A percentile compares a stretch with the other conserved stretches of the same genome.
Evolutionary conservation across 1,140 invertebrate genomes (phyloP).

Genomic region (Spodoptera frugiperda): DNA sequence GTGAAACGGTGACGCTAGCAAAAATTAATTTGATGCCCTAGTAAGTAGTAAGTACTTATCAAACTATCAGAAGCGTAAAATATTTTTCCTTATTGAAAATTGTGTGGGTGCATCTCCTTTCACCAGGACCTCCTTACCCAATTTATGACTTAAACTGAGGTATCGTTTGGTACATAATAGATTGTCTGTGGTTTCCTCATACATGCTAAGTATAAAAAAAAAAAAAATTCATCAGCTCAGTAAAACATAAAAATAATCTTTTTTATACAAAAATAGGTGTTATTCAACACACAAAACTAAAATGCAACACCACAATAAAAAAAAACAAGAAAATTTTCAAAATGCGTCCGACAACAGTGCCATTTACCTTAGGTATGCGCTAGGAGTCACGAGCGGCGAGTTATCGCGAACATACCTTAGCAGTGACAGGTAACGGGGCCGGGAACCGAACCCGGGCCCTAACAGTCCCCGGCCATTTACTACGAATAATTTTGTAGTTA

Average conservation of each 20-base stretch:
- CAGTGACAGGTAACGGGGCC: conserved; percentile 42
- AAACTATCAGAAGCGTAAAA: neutral
- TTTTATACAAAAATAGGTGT: too few species aligned
- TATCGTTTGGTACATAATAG: too few species aligned
- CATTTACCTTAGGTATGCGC: conserved; percentile 22
- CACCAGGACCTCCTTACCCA: too few species aligned
- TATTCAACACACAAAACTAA: too few species aligned
- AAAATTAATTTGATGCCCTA: neutral
- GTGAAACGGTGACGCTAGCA: conserved; percentile 9
- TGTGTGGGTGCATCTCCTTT: too few species aligned
- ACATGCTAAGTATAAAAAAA: too few species aligned
- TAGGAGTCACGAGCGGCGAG: conserved; percentile 47
- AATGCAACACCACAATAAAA: neutral
- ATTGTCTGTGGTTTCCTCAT: too few species aligned
- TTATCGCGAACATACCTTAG: conserved; percentile 43
- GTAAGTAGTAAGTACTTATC: neutral
- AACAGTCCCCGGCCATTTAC: conserved; percentile 18
- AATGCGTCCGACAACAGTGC: neutral
- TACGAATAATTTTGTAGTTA: conserved; percentile 25
- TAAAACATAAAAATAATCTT: too few species aligned
- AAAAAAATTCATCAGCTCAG: too few species aligned
- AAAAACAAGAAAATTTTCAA: conserved; percentile 14
- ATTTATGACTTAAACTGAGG: too few species aligned
- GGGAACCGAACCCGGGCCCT: conserved; percentile 47
- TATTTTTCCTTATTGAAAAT: neutral